These are phyloP conservation scores for Neopelma chrysocephalum DNA, from an alignment of 2,797 vertebrate species.

Conservation along the genomic window DNA sequence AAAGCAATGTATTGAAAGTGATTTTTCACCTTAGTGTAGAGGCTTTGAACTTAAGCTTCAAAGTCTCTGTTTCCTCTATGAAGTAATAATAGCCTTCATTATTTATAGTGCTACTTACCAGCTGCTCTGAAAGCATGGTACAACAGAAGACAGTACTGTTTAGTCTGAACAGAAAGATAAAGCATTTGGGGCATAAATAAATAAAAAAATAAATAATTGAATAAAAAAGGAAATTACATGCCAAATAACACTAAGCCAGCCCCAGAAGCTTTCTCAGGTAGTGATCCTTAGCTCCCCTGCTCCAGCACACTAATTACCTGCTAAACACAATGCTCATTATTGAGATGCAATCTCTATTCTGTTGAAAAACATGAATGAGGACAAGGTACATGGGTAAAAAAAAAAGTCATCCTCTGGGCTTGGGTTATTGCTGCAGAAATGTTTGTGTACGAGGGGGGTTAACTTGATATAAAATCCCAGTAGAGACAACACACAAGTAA, in stretches of 20 bases:
- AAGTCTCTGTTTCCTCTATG: neutral
- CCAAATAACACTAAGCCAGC: neutral
- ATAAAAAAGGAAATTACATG: neutral
- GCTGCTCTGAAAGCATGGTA: neutral
- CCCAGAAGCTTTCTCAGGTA: neutral
- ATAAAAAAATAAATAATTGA: neutral
- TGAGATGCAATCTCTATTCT: neutral
- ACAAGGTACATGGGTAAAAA: neutral
- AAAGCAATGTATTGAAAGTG: neutral
- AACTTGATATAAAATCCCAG: neutral
- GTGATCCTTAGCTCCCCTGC: neutral
- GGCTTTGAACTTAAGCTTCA: slow-evolving; percentile 45
- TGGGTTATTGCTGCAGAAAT: neutral
- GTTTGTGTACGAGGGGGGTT: neutral
- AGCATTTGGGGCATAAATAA: neutral
- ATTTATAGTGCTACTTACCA: neutral
- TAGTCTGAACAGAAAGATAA: neutral
- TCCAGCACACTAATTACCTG: neutral
- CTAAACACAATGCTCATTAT: accelerated
- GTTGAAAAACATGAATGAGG: neutral
- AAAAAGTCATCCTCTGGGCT: neutral
- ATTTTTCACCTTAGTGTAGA: neutral
- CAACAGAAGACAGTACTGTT: neutral
- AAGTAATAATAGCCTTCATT: neutral
- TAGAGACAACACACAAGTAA: neutral